Base-by-base conservation (phyloP, 2,797 vertebrate species). In the Enteromius afrohamiltoni region DNA sequence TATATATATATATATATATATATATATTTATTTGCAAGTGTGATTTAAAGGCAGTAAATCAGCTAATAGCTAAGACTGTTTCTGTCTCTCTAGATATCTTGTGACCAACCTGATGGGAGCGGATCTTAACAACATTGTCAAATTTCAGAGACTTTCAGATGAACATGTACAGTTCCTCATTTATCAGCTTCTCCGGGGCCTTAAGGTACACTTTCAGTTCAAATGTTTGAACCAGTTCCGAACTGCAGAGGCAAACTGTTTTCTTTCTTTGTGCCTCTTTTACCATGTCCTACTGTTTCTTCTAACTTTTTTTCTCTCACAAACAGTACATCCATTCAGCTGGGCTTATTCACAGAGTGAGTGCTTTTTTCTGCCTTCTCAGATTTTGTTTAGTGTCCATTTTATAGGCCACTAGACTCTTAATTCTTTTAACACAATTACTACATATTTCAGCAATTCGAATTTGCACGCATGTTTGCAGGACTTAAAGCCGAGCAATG, bases 41-140 rank as follows among this genome's bases (percentile, higher is more conserved):
- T 1, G 17, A 51, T 60, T 31, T 62, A 14, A 14, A 31, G 13
- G 40, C 8, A 29, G 19, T 77, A 16, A 26, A 26, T 79, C 1
- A 4, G 31, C 49, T 5, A 7, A 42, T 37, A 65, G 19, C 31
- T 40, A 55, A 45, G 37, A 19, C 76, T 1, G 1, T 21, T 13
- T 70, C 31, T 45, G 40, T 55, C 64, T 74, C 11, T 75, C 62
- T 93, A 99, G 98, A 77, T 99, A 99, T 89, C 94, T 99, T 85
- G 98, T 99, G 92, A 98, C 98, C 64, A 98, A 98, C 90, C 95
- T 99, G 91, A 99, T 99, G 98, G 98, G 98, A 1, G 98, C 98
- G 9, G 98, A 99, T 91, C 95, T 99, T 86, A 99, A 97, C 91
- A 99, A 98, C 91, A 99, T 99, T 9, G 98, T 99, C 53, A 99